Percentiles rank a stretch among this genome's conserved stretches.
phyloP scores from a whole-genome alignment of 2,888 invertebrate genomes.

The Phymatocera aterrima region DNA sequence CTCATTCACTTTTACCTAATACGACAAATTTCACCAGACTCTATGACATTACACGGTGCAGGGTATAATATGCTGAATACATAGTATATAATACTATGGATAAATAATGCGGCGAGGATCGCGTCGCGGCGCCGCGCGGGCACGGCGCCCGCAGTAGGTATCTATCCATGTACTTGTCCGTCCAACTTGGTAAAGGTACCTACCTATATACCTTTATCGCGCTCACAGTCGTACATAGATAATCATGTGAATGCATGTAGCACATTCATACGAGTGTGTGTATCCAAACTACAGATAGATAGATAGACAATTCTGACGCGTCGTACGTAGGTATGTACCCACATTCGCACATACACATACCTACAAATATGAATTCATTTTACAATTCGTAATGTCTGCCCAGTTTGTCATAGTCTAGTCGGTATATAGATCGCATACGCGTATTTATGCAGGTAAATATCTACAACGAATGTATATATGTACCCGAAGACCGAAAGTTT shows the following conservation, averaged over 20 bases:
- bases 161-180: background rate
- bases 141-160: too few species aligned
- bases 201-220: too few species aligned
- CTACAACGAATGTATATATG: too few species aligned
- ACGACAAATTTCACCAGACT: too few species aligned
- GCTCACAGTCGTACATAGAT: background rate
- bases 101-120: background rate
- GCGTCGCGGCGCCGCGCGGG: background rate
- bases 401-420: background rate
- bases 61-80: too few species aligned
- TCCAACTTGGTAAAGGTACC: background rate
- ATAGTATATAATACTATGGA: too few species aligned
- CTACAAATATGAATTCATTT: too few species aligned
- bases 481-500: background rate
- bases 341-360: too few species aligned
- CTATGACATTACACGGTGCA: too few species aligned
- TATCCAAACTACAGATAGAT: too few species aligned
- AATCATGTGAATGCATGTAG: background rate
- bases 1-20: too few species aligned
- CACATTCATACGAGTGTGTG: background rate
- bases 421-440: background rate
- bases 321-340: conserved; percentile 8
- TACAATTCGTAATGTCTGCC: conserved; percentile 9
- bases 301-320: background rate
- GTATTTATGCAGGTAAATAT: background rate